A percentile compares a stretch with the other conserved stretches of the same genome.
Conservation (phyloP, 2,888 invertebrate genomes). For the Spisula subtruncata region DNA sequence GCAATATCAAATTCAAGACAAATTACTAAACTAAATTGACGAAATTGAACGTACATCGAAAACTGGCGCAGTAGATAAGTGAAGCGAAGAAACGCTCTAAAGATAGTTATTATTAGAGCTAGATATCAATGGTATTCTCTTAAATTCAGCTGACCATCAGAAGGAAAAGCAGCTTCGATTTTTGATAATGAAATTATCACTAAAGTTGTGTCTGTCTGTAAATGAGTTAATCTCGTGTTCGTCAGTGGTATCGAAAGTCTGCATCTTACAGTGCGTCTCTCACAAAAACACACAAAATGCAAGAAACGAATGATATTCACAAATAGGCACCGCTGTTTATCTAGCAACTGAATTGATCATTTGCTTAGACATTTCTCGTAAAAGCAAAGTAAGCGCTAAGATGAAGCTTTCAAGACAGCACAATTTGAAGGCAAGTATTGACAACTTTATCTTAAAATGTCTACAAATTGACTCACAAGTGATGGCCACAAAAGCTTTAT, state of each 20-base stretch:
- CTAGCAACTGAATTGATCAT: background rate
- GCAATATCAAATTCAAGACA: no score
- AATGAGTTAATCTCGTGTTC: background rate
- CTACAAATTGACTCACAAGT: no score
- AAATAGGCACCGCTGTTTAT: slow-evolving; percentile 3
- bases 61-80: background rate
- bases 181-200: slow-evolving; percentile 7
- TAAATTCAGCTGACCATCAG: slow-evolving; percentile 3
- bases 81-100: background rate
- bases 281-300: background rate
- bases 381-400: background rate
- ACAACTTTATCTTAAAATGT: no score
- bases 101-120: background rate
- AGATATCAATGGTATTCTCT: background rate
- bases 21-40: no score
- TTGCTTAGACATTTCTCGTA: background rate
- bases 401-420: no score
- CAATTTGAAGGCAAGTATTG: no score
- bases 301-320: background rate
- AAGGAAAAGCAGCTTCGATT: background rate
- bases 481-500: no score
- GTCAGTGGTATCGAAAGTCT: background rate
- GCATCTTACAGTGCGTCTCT: background rate
- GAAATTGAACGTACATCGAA: background rate
- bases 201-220: background rate